Percentiles rank a stretch among this genome's conserved stretches.
These are phyloP conservation scores for Leistus spinibarbis DNA, from an alignment of 2,888 invertebrate species.

Conservation along the genomic window DNA sequence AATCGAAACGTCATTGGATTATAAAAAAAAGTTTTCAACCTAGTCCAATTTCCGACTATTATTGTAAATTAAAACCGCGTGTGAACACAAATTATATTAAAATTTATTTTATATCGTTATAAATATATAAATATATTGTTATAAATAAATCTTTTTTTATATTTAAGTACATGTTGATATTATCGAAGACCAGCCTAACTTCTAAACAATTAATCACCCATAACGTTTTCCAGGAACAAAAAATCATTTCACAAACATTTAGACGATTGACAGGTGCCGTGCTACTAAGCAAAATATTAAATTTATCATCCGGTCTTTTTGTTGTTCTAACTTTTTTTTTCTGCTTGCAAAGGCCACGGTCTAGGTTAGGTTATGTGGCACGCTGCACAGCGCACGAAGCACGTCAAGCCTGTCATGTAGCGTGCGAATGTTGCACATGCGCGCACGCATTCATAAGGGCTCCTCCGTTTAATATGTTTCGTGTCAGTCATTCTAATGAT, in stretches of 20 bases:
- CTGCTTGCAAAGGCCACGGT: not conserved
- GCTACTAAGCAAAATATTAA: not conserved
- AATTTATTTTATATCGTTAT: too few relatives aligned
- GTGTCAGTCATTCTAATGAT: constrained; percentile 58
- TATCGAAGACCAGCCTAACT: not conserved
- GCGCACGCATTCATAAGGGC: not conserved
- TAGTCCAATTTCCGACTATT: too few relatives aligned
- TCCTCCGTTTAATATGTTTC: constrained; percentile 55
- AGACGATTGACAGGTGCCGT: not conserved
- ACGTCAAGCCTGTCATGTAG: not conserved
- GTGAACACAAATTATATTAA: too few relatives aligned
- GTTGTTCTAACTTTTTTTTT: not conserved
- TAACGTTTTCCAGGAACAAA: not conserved
- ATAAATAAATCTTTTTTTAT: too few relatives aligned
- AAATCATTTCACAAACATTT: not conserved
- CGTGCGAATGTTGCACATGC: not conserved
- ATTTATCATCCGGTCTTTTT: not conserved
- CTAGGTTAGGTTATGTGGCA: not conserved
- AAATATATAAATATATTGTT: too few relatives aligned
- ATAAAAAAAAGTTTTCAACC: too few relatives aligned
- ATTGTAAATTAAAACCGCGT: too few relatives aligned
- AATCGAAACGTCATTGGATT: too few relatives aligned
- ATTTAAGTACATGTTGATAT: too few relatives aligned
- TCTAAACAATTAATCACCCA: not conserved
- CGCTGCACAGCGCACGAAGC: not conserved